These are phyloP conservation scores for Macroglossus sobrinus DNA, from an alignment of 2,113 vertebrate genomes.

Conservation along the genomic window DNA sequence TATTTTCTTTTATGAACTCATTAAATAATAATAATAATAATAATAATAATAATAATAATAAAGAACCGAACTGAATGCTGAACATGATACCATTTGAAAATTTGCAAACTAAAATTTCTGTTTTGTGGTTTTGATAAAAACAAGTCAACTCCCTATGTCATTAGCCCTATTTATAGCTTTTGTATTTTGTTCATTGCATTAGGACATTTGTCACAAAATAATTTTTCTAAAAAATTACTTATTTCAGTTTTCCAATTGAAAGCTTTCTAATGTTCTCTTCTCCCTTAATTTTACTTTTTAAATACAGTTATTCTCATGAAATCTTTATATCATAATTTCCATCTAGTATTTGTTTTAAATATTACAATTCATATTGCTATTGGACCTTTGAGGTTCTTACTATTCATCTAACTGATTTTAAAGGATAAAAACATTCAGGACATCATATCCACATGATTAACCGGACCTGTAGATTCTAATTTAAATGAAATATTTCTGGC, in stretches of 20 bases:
- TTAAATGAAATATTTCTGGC: not conserved
- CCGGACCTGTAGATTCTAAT: conserved; percentile 23
- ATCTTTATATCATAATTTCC: not conserved
- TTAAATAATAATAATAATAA: not conserved
- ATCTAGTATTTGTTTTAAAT: not conserved
- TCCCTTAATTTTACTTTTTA: conserved; percentile 43
- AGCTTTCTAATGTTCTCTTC: not conserved
- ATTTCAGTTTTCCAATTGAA: not conserved
- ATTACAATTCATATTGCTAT: not conserved
- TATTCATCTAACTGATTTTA: conserved; percentile 15
- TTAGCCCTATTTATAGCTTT: not conserved
- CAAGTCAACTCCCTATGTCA: not conserved
- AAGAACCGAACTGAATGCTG: not conserved
- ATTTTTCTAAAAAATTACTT: not conserved
- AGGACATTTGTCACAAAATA: not conserved
- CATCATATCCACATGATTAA: not conserved
- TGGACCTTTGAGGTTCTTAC: not conserved
- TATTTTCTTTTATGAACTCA: conserved; percentile 53
- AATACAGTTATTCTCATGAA: not conserved
- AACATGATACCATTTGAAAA: not conserved
- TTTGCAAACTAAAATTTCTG: not conserved
- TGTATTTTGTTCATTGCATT: not conserved
- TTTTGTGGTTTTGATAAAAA: conserved; percentile 16
- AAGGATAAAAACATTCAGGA: conserved; percentile 27
- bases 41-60: not conserved